Evolutionary conservation across 2,888 invertebrate genomes (phyloP), one percentile per base, ranked within the genome.

Genomic region (Metellina segmentata): DNA sequence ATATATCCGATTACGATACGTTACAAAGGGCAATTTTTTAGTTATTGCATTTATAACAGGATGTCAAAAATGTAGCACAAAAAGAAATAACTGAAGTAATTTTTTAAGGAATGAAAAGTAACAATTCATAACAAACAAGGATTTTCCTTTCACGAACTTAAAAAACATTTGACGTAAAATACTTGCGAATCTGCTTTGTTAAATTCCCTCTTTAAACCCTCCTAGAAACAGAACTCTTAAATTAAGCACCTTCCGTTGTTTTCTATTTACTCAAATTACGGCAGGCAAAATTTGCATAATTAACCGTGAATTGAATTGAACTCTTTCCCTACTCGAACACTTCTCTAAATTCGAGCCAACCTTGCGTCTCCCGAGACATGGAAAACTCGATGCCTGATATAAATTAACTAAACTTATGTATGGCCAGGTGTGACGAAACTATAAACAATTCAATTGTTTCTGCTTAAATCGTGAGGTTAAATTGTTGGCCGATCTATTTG

Each of bases 241-340:
- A 53, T 19, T 6, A 78, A 52, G 19, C 52, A 52, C 19, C 52
- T 5, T 19, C 19, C 8, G n/a, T n/a, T 77, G n/a, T n/a, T 79
- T 34, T 79, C 61, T 7, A 69, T 61, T 61, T 16, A 61, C 69
- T 9, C 77, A 61, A 20, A 1, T 13, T 13, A 7, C 6, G 16
- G 7, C 7, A 19, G 34, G 61, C 34, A 16, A 79, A 61, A 79
- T 79, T 79, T 79, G 11, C 79, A 61, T 79, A 79, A 61, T 79
- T 20, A 79, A 79, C 61, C 34, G 20, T 34, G 7, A 78, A 72
- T 72, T 20, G n/a, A n/a, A 78, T 78, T 75, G 48, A 6, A 13
- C 52, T 4, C 34, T 34, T 4, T 34, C 19, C 13, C 51, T 51
- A 13, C 6, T 5, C 49, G 8, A 16, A 1, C 8, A 7, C 4